Conservation (phyloP, 2,888 invertebrate genomes). For the Acanthoscelides obtectus region DNA sequence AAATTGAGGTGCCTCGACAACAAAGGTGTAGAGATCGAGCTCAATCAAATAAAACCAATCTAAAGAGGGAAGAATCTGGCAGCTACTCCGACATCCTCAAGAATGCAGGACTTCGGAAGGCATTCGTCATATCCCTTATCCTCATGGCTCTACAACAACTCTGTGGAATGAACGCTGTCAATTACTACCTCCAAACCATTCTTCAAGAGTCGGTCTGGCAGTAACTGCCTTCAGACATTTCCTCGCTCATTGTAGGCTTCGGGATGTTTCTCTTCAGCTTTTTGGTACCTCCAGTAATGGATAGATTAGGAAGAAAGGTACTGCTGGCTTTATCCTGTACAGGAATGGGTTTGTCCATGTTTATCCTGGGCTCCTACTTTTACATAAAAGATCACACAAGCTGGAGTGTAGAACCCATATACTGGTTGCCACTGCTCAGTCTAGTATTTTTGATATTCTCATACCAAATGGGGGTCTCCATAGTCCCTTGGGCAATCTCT, state of each 20-base stretch:
- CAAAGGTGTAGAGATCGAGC: slow-evolving; percentile 58
- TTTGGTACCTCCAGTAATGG: slow-evolving; percentile 69
- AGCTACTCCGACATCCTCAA: slow-evolving; percentile 44
- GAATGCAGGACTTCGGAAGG: slow-evolving; percentile 67
- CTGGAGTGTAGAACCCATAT: slow-evolving; percentile 45
- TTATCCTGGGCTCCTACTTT: slow-evolving; percentile 48
- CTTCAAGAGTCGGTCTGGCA: slow-evolving; percentile 64
- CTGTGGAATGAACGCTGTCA: slow-evolving; percentile 44
- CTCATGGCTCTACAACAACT: slow-evolving; percentile 63
- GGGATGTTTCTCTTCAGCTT: slow-evolving; percentile 71
- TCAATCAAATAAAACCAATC: slow-evolving; percentile 16
- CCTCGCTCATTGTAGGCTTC: slow-evolving; percentile 69
- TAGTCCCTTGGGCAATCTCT: slow-evolving; percentile 73
- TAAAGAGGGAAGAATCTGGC: slow-evolving; percentile 48
- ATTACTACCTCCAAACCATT: slow-evolving; percentile 60
- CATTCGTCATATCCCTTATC: slow-evolving; percentile 65
- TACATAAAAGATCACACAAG: slow-evolving; percentile 52
- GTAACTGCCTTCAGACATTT: slow-evolving; percentile 57
- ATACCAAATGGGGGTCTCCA: slow-evolving; percentile 58
- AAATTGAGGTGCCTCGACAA: slow-evolving; percentile 63
- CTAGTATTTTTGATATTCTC: slow-evolving; percentile 68
- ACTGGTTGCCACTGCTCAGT: slow-evolving; percentile 68
- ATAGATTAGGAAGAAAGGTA: slow-evolving; percentile 67
- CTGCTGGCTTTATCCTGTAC: slow-evolving; percentile 66
- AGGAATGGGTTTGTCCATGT: slow-evolving; percentile 59